Conservation (phyloP, 2,113 vertebrate genomes). For the Cyrtonyx montezumae region DNA sequence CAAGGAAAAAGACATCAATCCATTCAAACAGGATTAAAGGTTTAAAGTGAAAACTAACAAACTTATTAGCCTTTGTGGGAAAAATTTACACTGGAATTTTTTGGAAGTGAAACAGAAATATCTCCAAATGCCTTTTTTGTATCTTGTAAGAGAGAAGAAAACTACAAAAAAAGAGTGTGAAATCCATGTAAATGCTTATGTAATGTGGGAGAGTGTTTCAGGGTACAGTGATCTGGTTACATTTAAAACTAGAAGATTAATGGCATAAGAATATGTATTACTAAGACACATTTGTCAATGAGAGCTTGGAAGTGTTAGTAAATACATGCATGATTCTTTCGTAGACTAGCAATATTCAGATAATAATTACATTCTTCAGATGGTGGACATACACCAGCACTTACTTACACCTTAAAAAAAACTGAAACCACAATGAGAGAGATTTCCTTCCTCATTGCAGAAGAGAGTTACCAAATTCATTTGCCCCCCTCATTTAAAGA, state of each 20-base stretch:
- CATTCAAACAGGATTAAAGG: constrained; percentile 71
- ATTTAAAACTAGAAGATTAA: neutral
- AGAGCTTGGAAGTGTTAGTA: neutral
- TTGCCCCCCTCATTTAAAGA: neutral
- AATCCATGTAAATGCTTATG: neutral
- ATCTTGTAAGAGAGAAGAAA: neutral
- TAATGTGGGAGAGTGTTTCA: neutral
- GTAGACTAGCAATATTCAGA: neutral
- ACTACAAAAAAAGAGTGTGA: neutral
- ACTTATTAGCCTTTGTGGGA: constrained; percentile 53
- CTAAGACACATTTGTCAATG: neutral
- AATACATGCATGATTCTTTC: neutral
- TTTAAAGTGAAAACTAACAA: constrained; percentile 66
- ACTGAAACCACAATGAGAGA: neutral
- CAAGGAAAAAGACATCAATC: constrained; percentile 54
- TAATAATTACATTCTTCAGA: neutral
- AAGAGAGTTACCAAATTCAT: neutral
- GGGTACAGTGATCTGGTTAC: neutral
- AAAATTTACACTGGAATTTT: constrained; percentile 30
- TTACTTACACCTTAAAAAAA: neutral
- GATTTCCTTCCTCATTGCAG: neutral
- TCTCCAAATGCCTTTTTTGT: neutral
- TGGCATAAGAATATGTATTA: neutral
- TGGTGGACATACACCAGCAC: neutral
- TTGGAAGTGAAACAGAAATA: constrained; percentile 9